phyloP scores from a whole-genome alignment of 92 coral and sea anemone species.

The Paramuricea clavata region DNA sequence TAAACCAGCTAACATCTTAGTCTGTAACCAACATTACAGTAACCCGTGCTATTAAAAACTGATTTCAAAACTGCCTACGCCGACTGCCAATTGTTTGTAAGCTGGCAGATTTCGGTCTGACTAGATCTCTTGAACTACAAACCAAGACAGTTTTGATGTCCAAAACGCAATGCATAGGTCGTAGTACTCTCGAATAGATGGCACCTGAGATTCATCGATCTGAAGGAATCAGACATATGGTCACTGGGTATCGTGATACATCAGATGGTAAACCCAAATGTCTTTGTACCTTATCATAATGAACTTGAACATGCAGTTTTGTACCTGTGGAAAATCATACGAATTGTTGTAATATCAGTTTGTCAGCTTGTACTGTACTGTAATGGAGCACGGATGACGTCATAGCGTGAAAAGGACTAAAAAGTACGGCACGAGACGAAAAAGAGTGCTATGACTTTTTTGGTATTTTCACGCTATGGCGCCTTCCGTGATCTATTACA shows the following conservation, averaged over 20 bases:
- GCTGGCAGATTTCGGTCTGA: conserved; percentile 49
- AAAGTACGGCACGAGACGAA: not conserved
- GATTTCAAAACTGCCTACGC: not conserved
- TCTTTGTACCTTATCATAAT: not conserved
- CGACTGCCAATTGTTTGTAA: conserved; percentile 18
- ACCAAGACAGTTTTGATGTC: conserved; percentile 21
- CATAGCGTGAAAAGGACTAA: not conserved
- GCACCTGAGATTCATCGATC: conserved; percentile 23
- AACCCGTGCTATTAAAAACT: not conserved
- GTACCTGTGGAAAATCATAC: not conserved
- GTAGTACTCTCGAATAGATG: conserved; percentile 12
- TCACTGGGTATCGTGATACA: conserved; percentile 23
- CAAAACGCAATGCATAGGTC: conserved; percentile 19
- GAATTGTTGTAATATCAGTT: not conserved
- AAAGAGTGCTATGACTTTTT: too few species aligned
- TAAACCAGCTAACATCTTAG: conserved; percentile 6
- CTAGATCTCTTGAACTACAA: conserved; percentile 17
- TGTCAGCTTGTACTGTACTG: too few species aligned
- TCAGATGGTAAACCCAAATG: conserved; percentile 17
- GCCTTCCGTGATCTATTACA: too few species aligned
- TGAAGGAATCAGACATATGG: conserved; percentile 18
- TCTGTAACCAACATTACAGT: not conserved
- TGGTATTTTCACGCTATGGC: too few species aligned
- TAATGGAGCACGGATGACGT: not conserved
- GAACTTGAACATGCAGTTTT: conserved; percentile 8